phyloP scores from a whole-genome alignment of 2,797 vertebrate genomes.

The Micropoecilia bifurca region DNA sequence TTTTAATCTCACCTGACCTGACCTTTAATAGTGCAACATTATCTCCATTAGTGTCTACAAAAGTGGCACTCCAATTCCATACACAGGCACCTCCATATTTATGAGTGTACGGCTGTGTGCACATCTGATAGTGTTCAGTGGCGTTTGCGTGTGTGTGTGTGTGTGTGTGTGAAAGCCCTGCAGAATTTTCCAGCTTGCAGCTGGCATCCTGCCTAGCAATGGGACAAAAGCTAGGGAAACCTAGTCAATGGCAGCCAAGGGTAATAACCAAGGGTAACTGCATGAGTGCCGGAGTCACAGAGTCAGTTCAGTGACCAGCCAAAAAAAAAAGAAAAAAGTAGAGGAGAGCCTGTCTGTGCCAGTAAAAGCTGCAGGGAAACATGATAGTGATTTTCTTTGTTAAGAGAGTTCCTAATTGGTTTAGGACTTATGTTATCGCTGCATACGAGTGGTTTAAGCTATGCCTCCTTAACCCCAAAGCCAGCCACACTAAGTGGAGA shows the following conservation, averaged over 20 bases:
- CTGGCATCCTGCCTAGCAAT: slow-evolving; percentile 54
- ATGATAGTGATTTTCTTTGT: slow-evolving; percentile 23
- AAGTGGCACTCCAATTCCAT: slow-evolving; percentile 41
- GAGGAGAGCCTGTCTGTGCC: slow-evolving; percentile 39
- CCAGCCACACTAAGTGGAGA: slow-evolving; percentile 38
- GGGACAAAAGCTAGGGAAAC: slow-evolving; percentile 58
- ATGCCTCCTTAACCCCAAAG: slow-evolving; percentile 37
- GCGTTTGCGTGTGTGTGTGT: slow-evolving; percentile 8
- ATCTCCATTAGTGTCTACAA: slow-evolving; percentile 67
- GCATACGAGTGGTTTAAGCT: slow-evolving; percentile 60
- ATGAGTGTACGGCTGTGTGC: slow-evolving; percentile 24
- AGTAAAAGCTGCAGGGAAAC: slow-evolving; percentile 40
- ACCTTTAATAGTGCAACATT: slow-evolving; percentile 71
- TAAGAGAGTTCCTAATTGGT: slow-evolving; percentile 62
- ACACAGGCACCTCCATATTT: slow-evolving; percentile 30
- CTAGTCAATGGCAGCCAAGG: slow-evolving; percentile 51
- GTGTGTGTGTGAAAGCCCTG: slow-evolving; percentile 19
- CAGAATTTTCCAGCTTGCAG: slow-evolving; percentile 35
- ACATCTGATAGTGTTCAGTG: slow-evolving; percentile 19
- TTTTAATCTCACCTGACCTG: slow-evolving; percentile 70
- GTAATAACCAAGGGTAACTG: slow-evolving; percentile 61
- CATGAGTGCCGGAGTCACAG: slow-evolving; percentile 38
- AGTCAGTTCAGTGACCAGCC: slow-evolving; percentile 42
- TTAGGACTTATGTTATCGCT: slow-evolving; percentile 54
- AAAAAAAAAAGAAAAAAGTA: slow-evolving; percentile 13